Base-by-base conservation (phyloP, 2,888 invertebrate species). In the Drosophila suboccidentalis region DNA sequence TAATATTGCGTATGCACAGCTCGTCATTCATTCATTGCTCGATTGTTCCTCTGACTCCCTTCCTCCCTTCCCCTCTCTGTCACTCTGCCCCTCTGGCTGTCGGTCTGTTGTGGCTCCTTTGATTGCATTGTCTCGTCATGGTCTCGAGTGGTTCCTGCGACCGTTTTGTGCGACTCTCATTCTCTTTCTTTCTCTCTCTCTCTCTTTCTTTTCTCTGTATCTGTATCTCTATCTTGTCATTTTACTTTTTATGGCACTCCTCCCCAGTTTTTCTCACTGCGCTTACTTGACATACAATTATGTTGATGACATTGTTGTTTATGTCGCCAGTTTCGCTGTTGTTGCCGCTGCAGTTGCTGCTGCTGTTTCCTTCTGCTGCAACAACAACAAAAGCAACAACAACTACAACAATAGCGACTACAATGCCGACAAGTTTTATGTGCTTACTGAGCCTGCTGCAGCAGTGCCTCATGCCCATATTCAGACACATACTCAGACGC, bases 281-380 rank as follows among this genome's bases (percentile, higher is more conserved):
- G 68, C 82, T 88, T 83, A 86, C 82, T 88, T 82, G 89, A 88
- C 90, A 89, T 89, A 86, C 88, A 82, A 87, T 87, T 87, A 89
- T 88, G 89, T 81, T 86, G 89, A 89, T 87, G 87, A 87, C 90
- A 88, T 88, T 86, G 90, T 89, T 88, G 90, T 86, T 87, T 88
- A 88, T 87, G 64, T 64, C 64, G 65, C 67, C 71, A 60, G 47
- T 65, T 78, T 64, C 41, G 55, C 70, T 57, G 71, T 65, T 59
- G 47, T 62, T 46, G 70, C 47, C 34, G 66, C 60, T 67, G 44
- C 57, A 9, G 63, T 51, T 46, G 67, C 57, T 44, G 22, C 46
- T 64, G 44, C 64, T 17, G 64, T 47, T 53, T 43, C 55, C 36
- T 55, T 58, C 57, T 49, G 60, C 26, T 26, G 26, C 26, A 26